Evolutionary conservation across 2,888 invertebrate genomes (phyloP), one percentile per base, ranked within the genome.

Genomic region (Conus canariensis): DNA sequence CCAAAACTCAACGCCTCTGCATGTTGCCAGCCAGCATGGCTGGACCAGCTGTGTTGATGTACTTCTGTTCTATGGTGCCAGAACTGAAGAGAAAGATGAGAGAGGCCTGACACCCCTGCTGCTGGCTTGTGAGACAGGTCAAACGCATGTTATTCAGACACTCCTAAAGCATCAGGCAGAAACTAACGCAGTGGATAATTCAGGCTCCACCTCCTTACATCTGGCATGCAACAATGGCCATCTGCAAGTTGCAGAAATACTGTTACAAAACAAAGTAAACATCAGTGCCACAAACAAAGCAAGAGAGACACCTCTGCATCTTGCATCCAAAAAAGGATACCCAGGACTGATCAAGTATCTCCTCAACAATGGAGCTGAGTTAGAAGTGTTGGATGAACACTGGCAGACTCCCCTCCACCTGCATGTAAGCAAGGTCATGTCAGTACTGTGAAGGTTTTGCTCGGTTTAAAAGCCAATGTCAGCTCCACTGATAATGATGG

Each of bases 91-190:
- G 14, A 82, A 45, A 82, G 82, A 82, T 30, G 8, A 30, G 14
- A 30, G 45, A 82, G 82, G 82, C 10, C 82, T 45, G 45, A 82
- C 82, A 45, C 82, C 82, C 19, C 82, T 82, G 19, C 25, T 74
- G 9, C 74, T 74, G n/a, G 74, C 74, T n/a, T 74, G 74, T 74
- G n/a, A 74, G 74, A 74, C n/a, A n/a, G 74, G 74, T 22, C 74
- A 74, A 10, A n/a, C 74, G n/a, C 9, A 22, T n/a, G 74, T 74
- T n/a, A 74, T n/a, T 74, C 22, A 74, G 25, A 74, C 74, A 10
- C 74, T 74, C n/a, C n/a, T 74, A n/a, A 74, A 74, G n/a, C 6
- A 74, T 74, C 74, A 74, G 19, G 74, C 74, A 10, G 22, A n/a
- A n/a, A 74, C 25, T n/a, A 6, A 19, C 14, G 82, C 82, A 3